Percentiles rank a stretch among this genome's conserved stretches.
Evolutionary conservation across 1,140 invertebrate species (phyloP).

Genomic region (Hydropsyche tenuis): DNA sequence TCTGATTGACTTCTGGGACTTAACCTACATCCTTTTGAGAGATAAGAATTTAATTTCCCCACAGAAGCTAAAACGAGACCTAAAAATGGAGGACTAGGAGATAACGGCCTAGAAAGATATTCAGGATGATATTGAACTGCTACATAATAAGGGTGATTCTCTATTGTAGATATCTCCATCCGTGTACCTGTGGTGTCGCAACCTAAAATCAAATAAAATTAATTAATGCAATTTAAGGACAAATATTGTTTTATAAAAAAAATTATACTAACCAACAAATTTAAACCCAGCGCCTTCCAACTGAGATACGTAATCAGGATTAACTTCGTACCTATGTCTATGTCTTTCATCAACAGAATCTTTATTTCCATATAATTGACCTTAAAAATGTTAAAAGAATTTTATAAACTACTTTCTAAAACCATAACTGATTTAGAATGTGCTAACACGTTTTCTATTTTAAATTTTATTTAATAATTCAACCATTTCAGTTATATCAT

Average conservation of each 20-base stretch:
- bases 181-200: constrained; percentile 72
- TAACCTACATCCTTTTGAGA: constrained; percentile 73
- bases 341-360: constrained; percentile 93
- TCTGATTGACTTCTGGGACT: constrained; percentile 73
- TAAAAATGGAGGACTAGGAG: constrained; percentile 94
- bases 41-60: constrained; percentile 74
- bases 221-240: not conserved
- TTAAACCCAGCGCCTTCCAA: constrained; percentile 85
- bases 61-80: constrained; percentile 90
- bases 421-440: not conserved
- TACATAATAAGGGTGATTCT: constrained; percentile 89
- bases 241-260: too few relatives aligned
- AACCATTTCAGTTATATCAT: not conserved
- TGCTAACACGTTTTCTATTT: not conserved
- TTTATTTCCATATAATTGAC: constrained; percentile 83
- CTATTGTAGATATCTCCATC: constrained; percentile 87
- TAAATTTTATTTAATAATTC: not conserved
- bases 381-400: constrained; percentile 61
- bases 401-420: not conserved
- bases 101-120: constrained; percentile 91
- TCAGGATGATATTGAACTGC: constrained; percentile 98
- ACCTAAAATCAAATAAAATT: constrained; percentile 54
- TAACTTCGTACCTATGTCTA: constrained; percentile 95
- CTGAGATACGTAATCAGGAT: constrained; percentile 81
- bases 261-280: constrained; percentile 79